Evolutionary conservation across 1,140 invertebrate genomes (phyloP).

Genomic region (Scaptomyza pallida): DNA sequence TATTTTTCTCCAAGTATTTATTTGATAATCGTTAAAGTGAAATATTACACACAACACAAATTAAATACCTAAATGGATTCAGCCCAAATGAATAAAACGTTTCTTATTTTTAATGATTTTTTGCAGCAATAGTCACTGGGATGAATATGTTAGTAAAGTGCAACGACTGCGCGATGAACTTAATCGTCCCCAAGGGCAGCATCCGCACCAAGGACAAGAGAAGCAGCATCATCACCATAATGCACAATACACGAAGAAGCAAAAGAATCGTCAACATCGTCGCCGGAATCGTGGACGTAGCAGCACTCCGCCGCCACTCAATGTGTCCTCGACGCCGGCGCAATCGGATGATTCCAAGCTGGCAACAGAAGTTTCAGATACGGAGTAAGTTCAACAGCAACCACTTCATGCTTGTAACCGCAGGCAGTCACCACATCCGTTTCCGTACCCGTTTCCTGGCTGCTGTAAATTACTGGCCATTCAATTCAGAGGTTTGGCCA

Average conservation of each 20-base stretch:
- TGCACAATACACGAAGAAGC: constrained; percentile 49
- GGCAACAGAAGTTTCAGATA: constrained; percentile 48
- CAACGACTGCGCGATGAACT: constrained; percentile 73
- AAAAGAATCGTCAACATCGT: constrained; percentile 46
- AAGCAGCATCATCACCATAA: constrained; percentile 46
- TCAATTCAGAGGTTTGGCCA: constrained; percentile 59
- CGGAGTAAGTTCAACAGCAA: constrained; percentile 61
- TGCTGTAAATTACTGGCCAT: constrained; percentile 72
- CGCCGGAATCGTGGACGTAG: constrained; percentile 39
- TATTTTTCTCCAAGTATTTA: too few relatives aligned
- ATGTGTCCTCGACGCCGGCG: constrained; percentile 30
- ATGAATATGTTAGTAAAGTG: constrained; percentile 65
- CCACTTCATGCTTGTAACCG: not conserved
- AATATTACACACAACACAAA: too few relatives aligned
- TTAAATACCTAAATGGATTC: too few relatives aligned
- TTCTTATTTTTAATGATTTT: not conserved
- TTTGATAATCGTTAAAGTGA: too few relatives aligned
- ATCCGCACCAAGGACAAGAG: constrained; percentile 32
- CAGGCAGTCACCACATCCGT: constrained; percentile 54
- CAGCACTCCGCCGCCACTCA: constrained; percentile 26
- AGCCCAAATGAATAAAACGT: too few relatives aligned
- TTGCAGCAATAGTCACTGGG: constrained; percentile 34
- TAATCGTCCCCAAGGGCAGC: constrained; percentile 55
- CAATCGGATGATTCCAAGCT: constrained; percentile 31
- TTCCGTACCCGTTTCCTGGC: constrained; percentile 73